phyloP scores from a whole-genome alignment of 2,113 vertebrate species.

The Mugil cephalus region DNA sequence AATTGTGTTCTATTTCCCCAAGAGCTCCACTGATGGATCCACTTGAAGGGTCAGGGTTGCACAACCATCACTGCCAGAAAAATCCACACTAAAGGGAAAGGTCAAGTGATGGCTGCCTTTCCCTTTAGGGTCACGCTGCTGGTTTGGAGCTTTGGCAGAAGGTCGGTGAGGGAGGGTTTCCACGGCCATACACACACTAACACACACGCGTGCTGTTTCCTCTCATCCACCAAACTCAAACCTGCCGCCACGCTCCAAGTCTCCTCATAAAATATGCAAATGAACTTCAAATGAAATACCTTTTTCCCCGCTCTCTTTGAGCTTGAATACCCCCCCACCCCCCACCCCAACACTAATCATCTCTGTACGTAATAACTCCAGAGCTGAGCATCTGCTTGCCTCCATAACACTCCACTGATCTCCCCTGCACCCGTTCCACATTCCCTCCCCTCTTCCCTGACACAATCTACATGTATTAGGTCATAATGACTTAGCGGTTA shows the following conservation, averaged over 20 bases:
- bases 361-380: constrained; percentile 96
- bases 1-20: constrained; percentile 31
- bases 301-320: constrained; percentile 42
- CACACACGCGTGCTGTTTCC: constrained; percentile 5
- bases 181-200: constrained; percentile 1
- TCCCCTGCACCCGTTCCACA: constrained; percentile 84
- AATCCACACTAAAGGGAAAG: neutral
- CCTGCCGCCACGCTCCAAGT: constrained; percentile 58
- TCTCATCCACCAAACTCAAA: constrained; percentile 46
- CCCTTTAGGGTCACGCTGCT: neutral
- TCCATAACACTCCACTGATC: constrained; percentile 78
- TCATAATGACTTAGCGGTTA: constrained; percentile 98
- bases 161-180: constrained; percentile 1
- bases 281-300: constrained; percentile 70
- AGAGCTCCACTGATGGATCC: neutral
- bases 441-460: constrained; percentile 88
- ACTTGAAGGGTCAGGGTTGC: neutral
- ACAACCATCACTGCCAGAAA: neutral
- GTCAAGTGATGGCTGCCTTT: constrained; percentile 15
- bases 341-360: constrained; percentile 88
- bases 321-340: constrained; percentile 70
- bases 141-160: constrained; percentile 6
- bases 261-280: constrained; percentile 75
- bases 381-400: constrained; percentile 95
- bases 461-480: constrained; percentile 83